Evolutionary conservation across 2,797 vertebrate genomes (phyloP), one percentile per base, ranked within the genome.

Genomic region (Knipowitschia caucasica): DNA sequence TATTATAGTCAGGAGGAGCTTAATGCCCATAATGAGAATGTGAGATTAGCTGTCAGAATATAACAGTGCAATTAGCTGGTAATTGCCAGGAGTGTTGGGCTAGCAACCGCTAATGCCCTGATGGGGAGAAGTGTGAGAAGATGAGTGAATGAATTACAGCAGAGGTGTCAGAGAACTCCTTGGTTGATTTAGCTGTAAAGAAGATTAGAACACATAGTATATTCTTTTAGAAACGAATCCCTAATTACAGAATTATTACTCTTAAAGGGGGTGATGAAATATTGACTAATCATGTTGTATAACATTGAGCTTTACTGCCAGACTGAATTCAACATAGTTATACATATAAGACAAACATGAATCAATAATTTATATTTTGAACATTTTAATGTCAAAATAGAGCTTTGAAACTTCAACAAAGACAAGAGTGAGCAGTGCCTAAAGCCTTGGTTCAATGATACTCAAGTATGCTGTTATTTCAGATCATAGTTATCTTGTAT

Each of bases 61-160:
- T 23, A 49, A 30, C 45, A 33, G 9, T 49, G 18, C 29, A 49
- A 49, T 49, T 49, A 33, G 34, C 45, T 47, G 45, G 29, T 49
- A 49, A 49, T 25, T 49, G 29, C 34, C 46, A 49, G 4, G 46
- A 14, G 29, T 49, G 29, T 30, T 49, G 46, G 18, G 18, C 33
- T 7, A 47, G 45, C 11, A 7, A 30, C 27, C 10, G 3, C 45
- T 31, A 47, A 18, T 44, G 18, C 23, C 46, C 46, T 31, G 34
- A 33, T 23, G 30, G 34, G 20, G 12, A 34, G 27, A 47, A 20
- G 45, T 21, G 46, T 14, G 30, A 34, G 46, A n/a, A 18, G 33
- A 23, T 33, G 29, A 49, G 30, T 49, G 27, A 33, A 12, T 18
- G 10, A 47, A 50, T 43, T 43, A 43, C 40, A 14, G 40, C 40